A percentile compares a stretch with the other conserved stretches of the same genome.
Evolutionary conservation across 2,888 invertebrate genomes (phyloP).

Genomic region (Leucozona laternaria): DNA sequence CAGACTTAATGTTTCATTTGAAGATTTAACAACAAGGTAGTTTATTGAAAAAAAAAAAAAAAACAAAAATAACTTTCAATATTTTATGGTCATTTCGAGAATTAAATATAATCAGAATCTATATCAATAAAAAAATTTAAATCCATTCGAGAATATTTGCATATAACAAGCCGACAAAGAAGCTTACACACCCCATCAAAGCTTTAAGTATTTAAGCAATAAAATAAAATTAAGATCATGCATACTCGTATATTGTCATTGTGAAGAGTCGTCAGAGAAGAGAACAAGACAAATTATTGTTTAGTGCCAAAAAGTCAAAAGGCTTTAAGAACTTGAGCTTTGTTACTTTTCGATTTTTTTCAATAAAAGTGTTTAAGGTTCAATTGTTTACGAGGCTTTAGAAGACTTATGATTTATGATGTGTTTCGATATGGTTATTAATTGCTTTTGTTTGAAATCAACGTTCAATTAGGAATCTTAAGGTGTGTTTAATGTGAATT

Average conservation of each 20-base stretch:
- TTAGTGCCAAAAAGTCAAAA: slow-evolving; percentile 22
- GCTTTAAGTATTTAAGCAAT: slow-evolving; percentile 3
- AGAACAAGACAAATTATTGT: slow-evolving; percentile 24
- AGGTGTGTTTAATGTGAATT: neutral
- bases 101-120: slow-evolving; percentile 4
- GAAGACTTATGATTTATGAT: slow-evolving; percentile 3
- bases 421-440: neutral
- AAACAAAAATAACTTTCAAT: neutral
- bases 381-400: slow-evolving; percentile 3
- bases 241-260: neutral
- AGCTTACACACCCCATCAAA: slow-evolving; percentile 30
- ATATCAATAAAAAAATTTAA: slow-evolving; percentile 15
- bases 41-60: neutral
- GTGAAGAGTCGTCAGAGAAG: neutral
- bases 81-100: slow-evolving; percentile 9
- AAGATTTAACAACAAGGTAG: neutral
- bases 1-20: neutral
- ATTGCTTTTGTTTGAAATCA: neutral
- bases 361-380: neutral
- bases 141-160: slow-evolving; percentile 58
- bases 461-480: neutral
- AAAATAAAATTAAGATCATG: slow-evolving; percentile 25
- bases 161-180: slow-evolving; percentile 67
- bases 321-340: slow-evolving; percentile 23
- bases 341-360: neutral